phyloP scores from a whole-genome alignment of 2,113 vertebrate species.

The Callionymus lyra region DNA sequence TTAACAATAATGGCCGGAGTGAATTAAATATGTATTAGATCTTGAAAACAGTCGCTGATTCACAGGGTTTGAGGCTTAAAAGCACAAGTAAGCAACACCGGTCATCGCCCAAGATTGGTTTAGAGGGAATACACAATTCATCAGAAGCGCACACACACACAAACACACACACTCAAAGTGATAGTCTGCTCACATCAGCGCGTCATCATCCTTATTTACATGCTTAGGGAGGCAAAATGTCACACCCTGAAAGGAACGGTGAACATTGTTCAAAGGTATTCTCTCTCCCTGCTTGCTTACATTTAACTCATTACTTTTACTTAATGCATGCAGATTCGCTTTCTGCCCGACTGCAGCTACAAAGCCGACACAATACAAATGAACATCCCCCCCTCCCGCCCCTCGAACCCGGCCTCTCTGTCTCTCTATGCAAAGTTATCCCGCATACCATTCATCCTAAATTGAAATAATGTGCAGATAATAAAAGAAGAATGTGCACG shows the following conservation, averaged over 20 bases:
- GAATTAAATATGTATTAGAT: too few relatives aligned
- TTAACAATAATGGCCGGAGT: too few relatives aligned
- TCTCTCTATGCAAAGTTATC: constrained; percentile 8
- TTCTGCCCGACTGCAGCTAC: constrained; percentile 15
- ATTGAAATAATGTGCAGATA: constrained; percentile 32
- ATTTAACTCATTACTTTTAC: constrained; percentile 29
- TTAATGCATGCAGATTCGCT: constrained; percentile 28
- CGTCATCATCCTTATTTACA: constrained; percentile 21
- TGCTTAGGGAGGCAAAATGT: constrained; percentile 42
- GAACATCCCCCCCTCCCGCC: constrained; percentile 1
- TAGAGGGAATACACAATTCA: constrained; percentile 7
- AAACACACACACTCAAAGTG: constrained; percentile 7
- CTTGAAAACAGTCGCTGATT: too few relatives aligned
- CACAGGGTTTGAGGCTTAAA: constrained; percentile 1
- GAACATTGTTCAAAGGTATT: constrained; percentile 13
- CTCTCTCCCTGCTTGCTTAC: constrained; percentile 9
- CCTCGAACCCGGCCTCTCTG: background rate
- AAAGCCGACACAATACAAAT: constrained; percentile 20
- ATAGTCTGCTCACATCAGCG: constrained; percentile 4
- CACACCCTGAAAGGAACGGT: constrained; percentile 14
- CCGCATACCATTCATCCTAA: constrained; percentile 11
- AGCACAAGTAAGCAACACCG: background rate
- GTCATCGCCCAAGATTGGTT: constrained; percentile 7
- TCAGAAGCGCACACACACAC: background rate
- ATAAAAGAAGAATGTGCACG: constrained; percentile 8